phyloP scores from a whole-genome alignment of 1,140 invertebrate genomes.

The Onthophagus taurus region DNA sequence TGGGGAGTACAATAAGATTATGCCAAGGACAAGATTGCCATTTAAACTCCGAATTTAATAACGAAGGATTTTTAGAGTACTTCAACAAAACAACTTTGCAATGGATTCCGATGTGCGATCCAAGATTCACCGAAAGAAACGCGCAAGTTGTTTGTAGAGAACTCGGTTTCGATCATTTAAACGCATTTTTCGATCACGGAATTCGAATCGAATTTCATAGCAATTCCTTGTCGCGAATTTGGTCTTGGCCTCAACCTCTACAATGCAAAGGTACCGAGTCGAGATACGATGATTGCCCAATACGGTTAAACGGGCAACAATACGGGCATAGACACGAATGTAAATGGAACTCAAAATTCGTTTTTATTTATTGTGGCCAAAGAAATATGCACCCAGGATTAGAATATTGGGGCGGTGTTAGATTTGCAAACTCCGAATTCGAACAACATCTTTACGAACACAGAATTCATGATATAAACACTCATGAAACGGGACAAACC shows the following conservation, averaged over 20 bases:
- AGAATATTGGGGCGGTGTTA: conserved; percentile 93
- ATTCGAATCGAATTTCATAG: conserved; percentile 74
- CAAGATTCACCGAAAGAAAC: conserved; percentile 87
- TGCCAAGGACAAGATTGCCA: conserved; percentile 66
- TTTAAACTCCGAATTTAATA: conserved; percentile 41
- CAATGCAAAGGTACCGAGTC: conserved; percentile 77
- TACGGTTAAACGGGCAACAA: conserved; percentile 79
- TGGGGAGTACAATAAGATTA: conserved; percentile 51
- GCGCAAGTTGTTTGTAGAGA: conserved; percentile 92
- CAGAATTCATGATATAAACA: conserved; percentile 69
- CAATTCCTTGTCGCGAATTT: conserved; percentile 71
- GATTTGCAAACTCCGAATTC: conserved; percentile 83
- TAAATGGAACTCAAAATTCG: conserved; percentile 80
- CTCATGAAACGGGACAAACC: conserved; percentile 55
- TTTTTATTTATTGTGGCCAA: conserved; percentile 87
- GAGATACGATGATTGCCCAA: conserved; percentile 75
- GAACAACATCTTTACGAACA: conserved; percentile 78
- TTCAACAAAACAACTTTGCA: conserved; percentile 91
- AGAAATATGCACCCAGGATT: conserved; percentile 56
- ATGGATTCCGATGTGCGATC: conserved; percentile 96
- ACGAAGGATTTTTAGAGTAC: conserved; percentile 85
- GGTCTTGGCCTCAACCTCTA: conserved; percentile 92
- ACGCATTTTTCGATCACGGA: conserved; percentile 76
- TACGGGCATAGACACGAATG: conserved; percentile 78
- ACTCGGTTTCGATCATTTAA: conserved; percentile 81